A percentile compares a stretch with the other conserved stretches of the same genome.
phyloP scores from a whole-genome alignment of 2,113 vertebrate species.

The Parus major region DNA sequence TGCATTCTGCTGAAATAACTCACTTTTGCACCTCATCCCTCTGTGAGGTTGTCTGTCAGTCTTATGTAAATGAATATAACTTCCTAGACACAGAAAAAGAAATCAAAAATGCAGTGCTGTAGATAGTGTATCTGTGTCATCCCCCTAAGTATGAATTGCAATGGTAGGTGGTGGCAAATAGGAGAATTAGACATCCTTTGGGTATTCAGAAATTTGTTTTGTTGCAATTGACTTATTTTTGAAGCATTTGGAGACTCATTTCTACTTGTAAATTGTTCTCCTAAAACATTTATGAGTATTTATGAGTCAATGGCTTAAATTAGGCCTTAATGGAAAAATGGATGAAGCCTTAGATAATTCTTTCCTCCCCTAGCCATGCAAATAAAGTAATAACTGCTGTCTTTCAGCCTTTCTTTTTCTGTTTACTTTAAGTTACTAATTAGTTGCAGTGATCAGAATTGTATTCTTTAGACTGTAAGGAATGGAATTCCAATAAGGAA shows the following conservation, averaged over 20 bases:
- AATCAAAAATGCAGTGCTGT: neutral
- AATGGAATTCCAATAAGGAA: conserved; percentile 28
- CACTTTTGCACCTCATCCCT: neutral
- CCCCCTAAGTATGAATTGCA: neutral
- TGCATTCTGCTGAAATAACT: neutral
- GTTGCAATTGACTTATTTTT: neutral
- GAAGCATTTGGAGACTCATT: neutral
- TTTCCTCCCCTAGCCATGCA: conserved; percentile 15
- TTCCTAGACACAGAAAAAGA: neutral
- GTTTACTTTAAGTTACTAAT: conserved; percentile 41
- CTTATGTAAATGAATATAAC: neutral
- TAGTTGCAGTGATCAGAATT: conserved; percentile 30
- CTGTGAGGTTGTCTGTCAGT: neutral
- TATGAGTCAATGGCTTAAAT: conserved; percentile 30
- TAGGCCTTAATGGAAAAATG: conserved; percentile 49
- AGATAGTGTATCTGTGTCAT: neutral
- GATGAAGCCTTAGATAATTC: conserved; percentile 42
- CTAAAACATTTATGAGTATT: conserved; percentile 35
- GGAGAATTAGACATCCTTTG: neutral
- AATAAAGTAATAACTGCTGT: conserved; percentile 1
- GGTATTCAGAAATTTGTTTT: neutral
- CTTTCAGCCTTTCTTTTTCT: conserved; percentile 20
- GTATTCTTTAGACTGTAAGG: conserved; percentile 25
- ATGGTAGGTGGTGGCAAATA: neutral
- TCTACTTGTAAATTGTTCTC: conserved; percentile 5